These are phyloP conservation scores for Nycteola revayana DNA, from an alignment of 2,888 invertebrate species.

Conservation along the genomic window DNA sequence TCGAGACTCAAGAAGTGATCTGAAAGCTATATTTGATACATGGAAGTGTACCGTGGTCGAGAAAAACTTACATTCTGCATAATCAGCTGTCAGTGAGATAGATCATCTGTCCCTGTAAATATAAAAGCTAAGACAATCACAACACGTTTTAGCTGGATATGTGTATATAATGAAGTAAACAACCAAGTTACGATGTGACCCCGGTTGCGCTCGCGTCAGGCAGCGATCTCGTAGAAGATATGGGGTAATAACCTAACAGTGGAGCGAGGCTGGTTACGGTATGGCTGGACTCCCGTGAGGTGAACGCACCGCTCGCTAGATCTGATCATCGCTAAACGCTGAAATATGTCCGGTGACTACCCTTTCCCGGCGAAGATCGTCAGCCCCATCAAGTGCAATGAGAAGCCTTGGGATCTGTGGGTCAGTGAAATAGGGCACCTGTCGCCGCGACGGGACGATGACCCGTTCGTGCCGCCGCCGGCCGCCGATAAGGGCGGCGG, in stretches of 20 bases:
- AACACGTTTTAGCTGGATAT: constrained; percentile 62
- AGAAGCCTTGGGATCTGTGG: constrained; percentile 79
- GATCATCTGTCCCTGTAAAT: constrained; percentile 83
- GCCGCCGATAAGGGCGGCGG: constrained; percentile 55
- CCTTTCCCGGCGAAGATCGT: constrained; percentile 66
- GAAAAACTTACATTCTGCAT: constrained; percentile 82
- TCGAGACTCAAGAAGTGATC: constrained; percentile 47
- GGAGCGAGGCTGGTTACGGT: constrained; percentile 62
- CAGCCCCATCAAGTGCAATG: constrained; percentile 74
- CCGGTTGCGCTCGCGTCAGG: constrained; percentile 48
- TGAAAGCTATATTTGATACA: constrained; percentile 62
- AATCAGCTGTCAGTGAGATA: constrained; percentile 82
- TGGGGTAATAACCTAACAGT: constrained; percentile 80
- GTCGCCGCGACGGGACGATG: constrained; percentile 71
- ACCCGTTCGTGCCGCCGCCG: constrained; percentile 54
- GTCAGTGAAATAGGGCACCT: constrained; percentile 73
- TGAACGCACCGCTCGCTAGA: constrained; percentile 46
- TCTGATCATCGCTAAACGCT: constrained; percentile 49
- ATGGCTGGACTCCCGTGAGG: constrained; percentile 71
- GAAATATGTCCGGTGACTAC: constrained; percentile 73
- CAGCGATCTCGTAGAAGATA: constrained; percentile 56
- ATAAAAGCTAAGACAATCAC: constrained; percentile 78
- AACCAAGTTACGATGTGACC: constrained; percentile 65
- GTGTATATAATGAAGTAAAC: constrained; percentile 67
- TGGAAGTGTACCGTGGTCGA: constrained; percentile 75